Base-by-base conservation (phyloP, 1,140 invertebrate genomes). In the Coboldia fuscipes region DNA sequence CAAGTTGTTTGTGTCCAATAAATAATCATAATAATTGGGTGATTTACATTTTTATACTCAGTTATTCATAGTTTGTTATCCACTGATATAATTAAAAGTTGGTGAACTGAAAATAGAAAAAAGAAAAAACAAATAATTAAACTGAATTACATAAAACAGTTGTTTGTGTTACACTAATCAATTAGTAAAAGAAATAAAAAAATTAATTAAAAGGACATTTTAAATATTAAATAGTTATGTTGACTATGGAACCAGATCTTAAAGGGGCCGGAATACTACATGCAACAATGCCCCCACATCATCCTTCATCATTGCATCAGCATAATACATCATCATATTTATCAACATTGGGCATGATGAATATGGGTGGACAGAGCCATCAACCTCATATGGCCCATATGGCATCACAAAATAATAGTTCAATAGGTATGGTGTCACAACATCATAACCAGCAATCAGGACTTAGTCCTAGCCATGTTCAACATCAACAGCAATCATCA, bases 241-340 rank as follows among this genome's bases (percentile, higher is more conserved):
- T 82, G 57, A 83, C 78, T 60, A 81, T 83, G 78, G 80, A 84
- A 66, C 65, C 75, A 56, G 80, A 84, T 57, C 64, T 83, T 54
- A 84, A 84, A 57, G 77, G 77, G 60, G n/a, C n/a, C n/a, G 75
- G 75, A 60, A 76, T 66, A 53, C 57, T 80, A 48, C 76, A 80
- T 50, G 76, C 67, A 43, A 75, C 72, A 41, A 78, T 78, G 69
- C 75, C 76, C 45, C 75, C 76, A 51, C 76, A 81, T 53, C 72
- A 80, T 64, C 68, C 70, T 47, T 40, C 68, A 33, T 58, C 63
- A 43, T 46, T 72, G 57, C 59, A 63, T 43, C 20, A 60, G 38
- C 27, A 60, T 49, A 40, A 42, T 5, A 36, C 49, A 14, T 64
- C 70, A 40, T 62, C 64, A 1, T 78, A 77, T 51, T 72, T 72